Evolutionary conservation across 1,140 invertebrate genomes (phyloP).

Genomic region (Zaprionus kolodkinae): DNA sequence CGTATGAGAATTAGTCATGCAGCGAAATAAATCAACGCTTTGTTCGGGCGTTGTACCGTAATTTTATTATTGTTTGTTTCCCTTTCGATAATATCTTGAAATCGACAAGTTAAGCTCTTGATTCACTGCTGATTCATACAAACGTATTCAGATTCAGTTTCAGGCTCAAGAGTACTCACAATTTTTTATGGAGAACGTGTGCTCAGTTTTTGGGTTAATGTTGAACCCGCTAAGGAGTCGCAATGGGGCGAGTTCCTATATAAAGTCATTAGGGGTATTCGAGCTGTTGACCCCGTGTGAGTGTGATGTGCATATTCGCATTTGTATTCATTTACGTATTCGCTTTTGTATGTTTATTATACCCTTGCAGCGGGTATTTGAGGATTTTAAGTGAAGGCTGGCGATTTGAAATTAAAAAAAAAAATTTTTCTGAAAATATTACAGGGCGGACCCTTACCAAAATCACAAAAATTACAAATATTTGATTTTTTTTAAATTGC

Average conservation of each 20-base stretch:
- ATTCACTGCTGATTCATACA: constrained; percentile 6
- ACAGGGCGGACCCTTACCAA: no score
- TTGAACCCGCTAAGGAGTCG: constrained; percentile 3
- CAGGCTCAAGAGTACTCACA: not conserved
- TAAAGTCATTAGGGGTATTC: not conserved
- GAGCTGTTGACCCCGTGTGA: not conserved
- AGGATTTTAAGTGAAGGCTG: no score
- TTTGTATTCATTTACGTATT: not conserved
- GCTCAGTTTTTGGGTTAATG: not conserved
- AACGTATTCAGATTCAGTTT: not conserved
- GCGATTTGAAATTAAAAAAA: no score
- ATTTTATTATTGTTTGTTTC: not conserved
- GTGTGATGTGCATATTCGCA: no score
- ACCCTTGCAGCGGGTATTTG: no score
- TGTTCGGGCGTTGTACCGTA: not conserved
- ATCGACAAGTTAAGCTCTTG: constrained; percentile 4
- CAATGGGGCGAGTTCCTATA: not conserved
- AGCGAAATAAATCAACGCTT: constrained; percentile 7
- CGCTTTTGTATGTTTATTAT: no score
- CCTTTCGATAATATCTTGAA: constrained; percentile 1
- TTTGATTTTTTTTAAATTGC: no score
- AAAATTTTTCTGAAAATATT: no score
- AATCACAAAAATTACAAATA: no score
- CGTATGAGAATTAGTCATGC: not conserved
- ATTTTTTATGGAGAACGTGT: not conserved